A percentile compares a stretch with the other conserved stretches of the same genome.
phyloP scores from a whole-genome alignment of 2,797 vertebrate genomes.

The Poecilia velifera region DNA sequence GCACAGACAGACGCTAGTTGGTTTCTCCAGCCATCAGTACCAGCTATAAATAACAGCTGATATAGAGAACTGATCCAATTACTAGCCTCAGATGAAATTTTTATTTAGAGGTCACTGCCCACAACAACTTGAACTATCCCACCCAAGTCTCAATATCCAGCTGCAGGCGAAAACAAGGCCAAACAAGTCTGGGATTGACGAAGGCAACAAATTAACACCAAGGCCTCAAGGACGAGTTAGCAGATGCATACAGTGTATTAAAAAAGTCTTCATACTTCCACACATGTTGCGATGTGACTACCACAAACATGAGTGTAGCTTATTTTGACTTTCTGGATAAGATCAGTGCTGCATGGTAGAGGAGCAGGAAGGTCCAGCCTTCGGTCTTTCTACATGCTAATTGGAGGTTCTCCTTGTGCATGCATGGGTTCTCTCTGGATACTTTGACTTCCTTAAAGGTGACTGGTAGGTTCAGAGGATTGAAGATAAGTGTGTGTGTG shows the following conservation, averaged over 20 bases:
- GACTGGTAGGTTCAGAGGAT: not conserved
- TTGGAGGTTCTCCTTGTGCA: not conserved
- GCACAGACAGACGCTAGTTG: not conserved
- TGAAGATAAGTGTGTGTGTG: not conserved
- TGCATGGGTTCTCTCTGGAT: too few relatives aligned
- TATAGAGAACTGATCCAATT: constrained; percentile 18
- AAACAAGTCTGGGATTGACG: not conserved
- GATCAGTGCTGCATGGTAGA: not conserved
- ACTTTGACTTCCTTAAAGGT: not conserved
- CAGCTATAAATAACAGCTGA: constrained; percentile 18
- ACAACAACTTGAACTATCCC: constrained; percentile 12
- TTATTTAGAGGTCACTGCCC: constrained; percentile 8
- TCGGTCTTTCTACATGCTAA: not conserved
- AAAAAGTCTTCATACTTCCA: not conserved
- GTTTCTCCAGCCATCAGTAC: constrained; percentile 3
- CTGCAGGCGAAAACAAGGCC: not conserved
- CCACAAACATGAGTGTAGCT: not conserved
- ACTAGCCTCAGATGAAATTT: constrained; percentile 22
- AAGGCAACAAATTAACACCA: constrained; percentile 2
- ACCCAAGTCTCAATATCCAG: constrained; percentile 7
- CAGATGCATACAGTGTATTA: not conserved
- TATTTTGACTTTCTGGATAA: not conserved
- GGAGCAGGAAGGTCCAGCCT: not conserved
- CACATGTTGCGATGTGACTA: not conserved
- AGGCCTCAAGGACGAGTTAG: not conserved